These are phyloP conservation scores for Zaprionus africanus DNA, from an alignment of 1,140 invertebrate species.

Conservation along the genomic window DNA sequence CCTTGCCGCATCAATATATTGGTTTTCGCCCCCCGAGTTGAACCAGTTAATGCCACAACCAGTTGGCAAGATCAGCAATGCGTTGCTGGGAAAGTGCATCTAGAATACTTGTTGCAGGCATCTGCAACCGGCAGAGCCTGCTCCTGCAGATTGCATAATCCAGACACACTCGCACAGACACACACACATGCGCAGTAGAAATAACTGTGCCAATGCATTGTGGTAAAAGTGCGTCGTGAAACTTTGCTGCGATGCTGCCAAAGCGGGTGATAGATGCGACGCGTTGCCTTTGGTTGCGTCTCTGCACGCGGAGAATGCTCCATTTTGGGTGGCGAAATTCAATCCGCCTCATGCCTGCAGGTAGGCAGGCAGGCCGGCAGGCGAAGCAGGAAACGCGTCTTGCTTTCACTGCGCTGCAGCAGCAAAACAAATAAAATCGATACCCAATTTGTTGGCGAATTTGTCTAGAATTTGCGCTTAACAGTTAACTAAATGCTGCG, in stretches of 20 bases:
- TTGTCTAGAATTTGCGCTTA: constrained; percentile 22
- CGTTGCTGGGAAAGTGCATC: constrained; percentile 26
- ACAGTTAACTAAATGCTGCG: constrained; percentile 17
- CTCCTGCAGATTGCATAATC: constrained; percentile 61
- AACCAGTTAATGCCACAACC: constrained; percentile 19
- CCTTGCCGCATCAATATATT: constrained; percentile 11
- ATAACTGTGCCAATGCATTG: constrained; percentile 32
- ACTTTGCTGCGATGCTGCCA: constrained; percentile 16
- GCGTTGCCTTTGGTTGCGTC: not conserved
- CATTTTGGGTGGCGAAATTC: constrained; percentile 39
- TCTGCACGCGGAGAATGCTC: constrained; percentile 48
- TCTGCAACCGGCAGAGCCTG: constrained; percentile 55
- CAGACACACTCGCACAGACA: not conserved
- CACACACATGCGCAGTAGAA: not conserved
- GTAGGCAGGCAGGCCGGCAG: not conserved
- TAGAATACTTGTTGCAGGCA: constrained; percentile 25
- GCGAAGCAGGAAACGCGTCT: not conserved
- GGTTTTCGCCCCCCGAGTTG: constrained; percentile 12
- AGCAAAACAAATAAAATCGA: constrained; percentile 6
- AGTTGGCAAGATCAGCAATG: constrained; percentile 13
- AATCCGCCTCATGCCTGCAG: constrained; percentile 13
- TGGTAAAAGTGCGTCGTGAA: constrained; percentile 69
- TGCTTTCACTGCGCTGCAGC: constrained; percentile 63
- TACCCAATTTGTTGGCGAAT: constrained; percentile 17
- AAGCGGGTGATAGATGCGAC: constrained; percentile 13